Evolutionary conservation across 2,888 invertebrate species (phyloP).

Genomic region (Ptilodon capucinus): DNA sequence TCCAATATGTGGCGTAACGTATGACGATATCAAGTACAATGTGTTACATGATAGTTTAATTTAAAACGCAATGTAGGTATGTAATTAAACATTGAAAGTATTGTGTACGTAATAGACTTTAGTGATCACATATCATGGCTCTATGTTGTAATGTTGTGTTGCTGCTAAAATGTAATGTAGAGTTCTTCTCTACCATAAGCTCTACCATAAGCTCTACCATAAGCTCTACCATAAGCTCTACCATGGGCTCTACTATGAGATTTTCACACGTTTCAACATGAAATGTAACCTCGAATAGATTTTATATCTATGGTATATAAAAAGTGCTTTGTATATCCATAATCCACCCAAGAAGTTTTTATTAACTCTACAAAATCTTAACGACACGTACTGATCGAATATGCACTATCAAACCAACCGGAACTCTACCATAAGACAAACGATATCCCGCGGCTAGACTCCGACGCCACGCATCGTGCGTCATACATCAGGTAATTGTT

Average conservation of each 20-base stretch:
- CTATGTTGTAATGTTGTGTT: background rate
- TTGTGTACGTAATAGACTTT: slow-evolving; percentile 11
- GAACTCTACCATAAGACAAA: slow-evolving; percentile 33
- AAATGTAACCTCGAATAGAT: too few species aligned
- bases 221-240: too few species aligned
- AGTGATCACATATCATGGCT: slow-evolving; percentile 7
- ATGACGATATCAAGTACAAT: slow-evolving; percentile 20
- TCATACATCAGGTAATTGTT: slow-evolving; percentile 60
- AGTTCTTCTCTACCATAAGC: too few species aligned
- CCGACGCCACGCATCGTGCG: slow-evolving; percentile 41
- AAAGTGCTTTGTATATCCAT: too few species aligned
- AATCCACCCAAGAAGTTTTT: too few species aligned
- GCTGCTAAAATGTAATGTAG: background rate
- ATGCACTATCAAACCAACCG: too few species aligned
- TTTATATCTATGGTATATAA: too few species aligned
- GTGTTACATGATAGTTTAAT: slow-evolving; percentile 15
- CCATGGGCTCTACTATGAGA: too few species aligned
- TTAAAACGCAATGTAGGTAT: slow-evolving; percentile 22
- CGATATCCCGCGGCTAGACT: slow-evolving; percentile 43
- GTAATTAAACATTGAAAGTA: slow-evolving; percentile 18
- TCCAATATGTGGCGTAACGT: slow-evolving; percentile 12
- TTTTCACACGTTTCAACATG: too few species aligned
- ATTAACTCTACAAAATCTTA: too few species aligned
- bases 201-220: too few species aligned
- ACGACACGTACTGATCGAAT: too few species aligned